Percentiles rank a stretch among this genome's conserved stretches.
Conservation (phyloP, 2,888 invertebrate species). For the Ecdyonurus torrentis region DNA sequence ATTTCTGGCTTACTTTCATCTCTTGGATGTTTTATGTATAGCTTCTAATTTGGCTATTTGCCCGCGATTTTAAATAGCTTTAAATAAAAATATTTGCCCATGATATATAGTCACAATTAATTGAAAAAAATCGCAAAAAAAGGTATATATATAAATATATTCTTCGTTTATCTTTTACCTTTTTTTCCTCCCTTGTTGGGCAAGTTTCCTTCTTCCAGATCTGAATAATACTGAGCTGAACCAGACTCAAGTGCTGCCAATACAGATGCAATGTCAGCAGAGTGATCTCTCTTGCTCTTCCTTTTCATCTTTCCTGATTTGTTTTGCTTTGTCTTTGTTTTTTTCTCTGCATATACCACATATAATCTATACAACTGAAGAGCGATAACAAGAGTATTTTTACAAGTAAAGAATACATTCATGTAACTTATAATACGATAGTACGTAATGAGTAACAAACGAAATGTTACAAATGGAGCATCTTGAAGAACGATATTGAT, state of each 20-base stretch:
- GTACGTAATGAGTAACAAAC: constrained; percentile 68
- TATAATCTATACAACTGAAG: constrained; percentile 71
- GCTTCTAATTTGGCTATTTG: no score
- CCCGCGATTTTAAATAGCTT: no score
- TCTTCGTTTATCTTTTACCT: constrained; percentile 20
- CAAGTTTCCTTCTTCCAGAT: background rate
- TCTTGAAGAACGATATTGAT: constrained; percentile 72
- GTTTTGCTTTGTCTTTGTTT: constrained; percentile 15
- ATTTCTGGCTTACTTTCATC: no score
- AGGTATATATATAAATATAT: no score
- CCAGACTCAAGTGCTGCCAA: background rate
- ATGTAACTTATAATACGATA: constrained; percentile 84
- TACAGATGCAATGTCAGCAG: background rate
- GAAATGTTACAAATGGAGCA: constrained; percentile 72
- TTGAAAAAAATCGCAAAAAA: no score
- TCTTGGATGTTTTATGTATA: no score
- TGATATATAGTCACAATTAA: no score
- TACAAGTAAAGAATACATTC: constrained; percentile 92
- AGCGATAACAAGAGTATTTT: constrained; percentile 74
- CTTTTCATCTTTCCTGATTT: background rate
- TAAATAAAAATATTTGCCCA: no score
- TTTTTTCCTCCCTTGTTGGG: constrained; percentile 26
- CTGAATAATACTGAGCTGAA: background rate
- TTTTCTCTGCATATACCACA: constrained; percentile 41
- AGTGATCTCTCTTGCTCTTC: background rate